Percentiles rank a stretch among this genome's conserved stretches.
Conservation (phyloP, 2,797 vertebrate genomes). For the Tachyglossus aculeatus region DNA sequence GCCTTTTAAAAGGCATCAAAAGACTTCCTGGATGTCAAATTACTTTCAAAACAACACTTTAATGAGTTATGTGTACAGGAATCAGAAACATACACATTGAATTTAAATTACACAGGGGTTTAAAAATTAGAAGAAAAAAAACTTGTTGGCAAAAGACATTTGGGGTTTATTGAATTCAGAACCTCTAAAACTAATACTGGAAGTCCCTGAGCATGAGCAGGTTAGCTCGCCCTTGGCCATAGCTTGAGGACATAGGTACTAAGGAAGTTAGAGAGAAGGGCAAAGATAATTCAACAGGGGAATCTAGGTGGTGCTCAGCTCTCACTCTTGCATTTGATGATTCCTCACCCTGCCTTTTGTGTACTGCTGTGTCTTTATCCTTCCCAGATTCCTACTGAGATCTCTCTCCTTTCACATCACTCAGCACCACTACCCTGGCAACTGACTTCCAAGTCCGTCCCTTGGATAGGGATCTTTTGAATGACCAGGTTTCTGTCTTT, state of each 20-base stretch:
- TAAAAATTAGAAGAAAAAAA: background rate
- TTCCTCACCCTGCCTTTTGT: no score
- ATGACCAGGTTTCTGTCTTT: no score
- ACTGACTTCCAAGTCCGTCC: no score
- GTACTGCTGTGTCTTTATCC: no score
- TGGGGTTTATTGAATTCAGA: background rate
- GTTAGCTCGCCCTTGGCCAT: background rate
- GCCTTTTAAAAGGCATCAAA: constrained; percentile 62
- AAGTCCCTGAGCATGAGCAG: background rate
- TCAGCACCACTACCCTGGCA: no score
- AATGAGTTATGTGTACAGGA: constrained; percentile 34
- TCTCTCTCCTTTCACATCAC: no score
- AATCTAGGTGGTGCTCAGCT: no score
- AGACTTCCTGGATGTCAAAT: constrained; percentile 56
- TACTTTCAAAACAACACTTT: constrained; percentile 49
- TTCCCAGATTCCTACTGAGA: no score
- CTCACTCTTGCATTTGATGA: no score
- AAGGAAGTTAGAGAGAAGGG: no score
- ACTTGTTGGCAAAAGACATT: accelerated
- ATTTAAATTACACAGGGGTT: background rate
- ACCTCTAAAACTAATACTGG: background rate
- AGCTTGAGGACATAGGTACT: background rate
- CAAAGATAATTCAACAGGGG: no score
- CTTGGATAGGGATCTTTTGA: no score
- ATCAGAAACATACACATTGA: constrained; percentile 5